phyloP scores from a whole-genome alignment of 2,888 invertebrate genomes.

The Dryococelus australis region DNA sequence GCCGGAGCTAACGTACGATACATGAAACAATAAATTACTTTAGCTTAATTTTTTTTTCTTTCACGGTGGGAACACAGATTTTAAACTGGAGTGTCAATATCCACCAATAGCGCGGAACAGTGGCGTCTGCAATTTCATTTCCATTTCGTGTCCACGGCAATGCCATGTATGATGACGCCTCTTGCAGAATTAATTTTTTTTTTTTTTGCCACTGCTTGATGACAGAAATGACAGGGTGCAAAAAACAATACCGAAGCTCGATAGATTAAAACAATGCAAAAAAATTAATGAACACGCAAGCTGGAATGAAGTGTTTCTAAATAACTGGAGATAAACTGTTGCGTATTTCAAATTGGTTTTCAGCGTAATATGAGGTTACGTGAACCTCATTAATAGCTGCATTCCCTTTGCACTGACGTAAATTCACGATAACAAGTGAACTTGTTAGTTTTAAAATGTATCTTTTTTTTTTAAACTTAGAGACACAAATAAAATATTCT shows the following conservation, averaged over 20 bases:
- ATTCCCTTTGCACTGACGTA: background rate
- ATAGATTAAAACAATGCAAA: background rate
- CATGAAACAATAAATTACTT: background rate
- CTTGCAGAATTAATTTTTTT: background rate
- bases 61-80: background rate
- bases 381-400: background rate
- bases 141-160: background rate
- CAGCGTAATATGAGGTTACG: background rate
- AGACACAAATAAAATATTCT: too few species aligned
- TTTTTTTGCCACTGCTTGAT: background rate
- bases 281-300: background rate
- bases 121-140: background rate
- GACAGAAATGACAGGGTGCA: background rate
- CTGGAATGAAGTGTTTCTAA: constrained; percentile 1
- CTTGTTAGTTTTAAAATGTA: too few species aligned
- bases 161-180: background rate
- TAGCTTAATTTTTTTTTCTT: background rate
- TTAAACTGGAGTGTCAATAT: constrained; percentile 11
- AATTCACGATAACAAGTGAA: background rate
- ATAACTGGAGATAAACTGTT: background rate
- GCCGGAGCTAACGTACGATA: background rate
- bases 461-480: too few species aligned
- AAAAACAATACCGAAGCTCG: background rate
- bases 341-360: background rate
- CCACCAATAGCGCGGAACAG: background rate